A percentile compares a stretch with the other conserved stretches of the same genome.
Conservation (phyloP, 1,140 invertebrate genomes). For the Aphis craccivora region DNA sequence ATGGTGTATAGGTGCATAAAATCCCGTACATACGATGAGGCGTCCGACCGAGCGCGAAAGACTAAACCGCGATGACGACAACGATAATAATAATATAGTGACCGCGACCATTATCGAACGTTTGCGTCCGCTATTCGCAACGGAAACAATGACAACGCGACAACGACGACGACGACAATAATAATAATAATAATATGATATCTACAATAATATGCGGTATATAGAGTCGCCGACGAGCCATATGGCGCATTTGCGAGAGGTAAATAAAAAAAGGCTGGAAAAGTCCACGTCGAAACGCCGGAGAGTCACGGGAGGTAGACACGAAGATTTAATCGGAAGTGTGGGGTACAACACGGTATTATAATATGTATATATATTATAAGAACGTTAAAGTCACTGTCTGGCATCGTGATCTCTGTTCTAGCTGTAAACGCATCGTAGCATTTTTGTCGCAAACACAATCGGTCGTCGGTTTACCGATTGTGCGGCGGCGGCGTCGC, state of each 20-base stretch:
- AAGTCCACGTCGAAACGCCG: not conserved
- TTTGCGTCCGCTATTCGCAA: not conserved
- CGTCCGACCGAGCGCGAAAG: not conserved
- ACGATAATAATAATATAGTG: conserved; percentile 16
- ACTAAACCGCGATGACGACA: not conserved
- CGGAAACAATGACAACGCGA: not conserved
- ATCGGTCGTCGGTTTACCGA: conserved; percentile 1
- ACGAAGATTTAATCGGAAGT: not conserved
- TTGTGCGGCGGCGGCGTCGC: not conserved
- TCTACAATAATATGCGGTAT: not conserved
- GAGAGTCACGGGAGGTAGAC: not conserved
- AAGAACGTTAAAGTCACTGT: not conserved
- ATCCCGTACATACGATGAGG: not conserved
- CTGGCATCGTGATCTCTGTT: not conserved
- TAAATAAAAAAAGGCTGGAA: not conserved
- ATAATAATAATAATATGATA: conserved; percentile 25
- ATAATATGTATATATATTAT: not conserved
- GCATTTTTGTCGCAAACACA: not conserved
- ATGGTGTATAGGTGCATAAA: not conserved
- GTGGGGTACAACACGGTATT: not conserved
- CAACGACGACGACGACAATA: not conserved
- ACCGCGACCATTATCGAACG: conserved; percentile 26
- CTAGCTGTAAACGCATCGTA: not conserved
- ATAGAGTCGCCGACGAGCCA: conserved; percentile 9
- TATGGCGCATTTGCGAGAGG: not conserved